Evolutionary conservation across 2,113 vertebrate genomes (phyloP).

Genomic region (Toxostoma redivivum): DNA sequence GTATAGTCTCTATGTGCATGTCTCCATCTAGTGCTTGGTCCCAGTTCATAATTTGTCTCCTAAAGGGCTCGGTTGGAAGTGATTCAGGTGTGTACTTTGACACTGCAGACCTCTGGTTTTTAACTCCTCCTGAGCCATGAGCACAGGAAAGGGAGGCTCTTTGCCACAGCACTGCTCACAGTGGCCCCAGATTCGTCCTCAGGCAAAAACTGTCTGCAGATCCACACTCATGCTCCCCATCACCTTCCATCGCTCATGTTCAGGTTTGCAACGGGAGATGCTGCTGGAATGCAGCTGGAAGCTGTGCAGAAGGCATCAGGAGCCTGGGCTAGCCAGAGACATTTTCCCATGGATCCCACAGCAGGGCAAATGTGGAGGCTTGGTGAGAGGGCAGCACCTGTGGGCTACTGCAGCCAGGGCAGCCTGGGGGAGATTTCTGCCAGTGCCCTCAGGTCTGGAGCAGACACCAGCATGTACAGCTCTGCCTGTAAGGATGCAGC

Average conservation of each 20-base stretch:
- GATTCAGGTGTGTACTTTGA: rapidly evolving
- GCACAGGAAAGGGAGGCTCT: background rate
- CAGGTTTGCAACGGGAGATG: background rate
- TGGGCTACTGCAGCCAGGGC: background rate
- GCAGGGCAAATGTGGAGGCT: rapidly evolving
- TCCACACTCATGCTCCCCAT: background rate
- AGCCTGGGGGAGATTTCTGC: background rate
- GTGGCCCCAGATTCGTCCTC: background rate
- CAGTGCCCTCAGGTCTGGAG: background rate
- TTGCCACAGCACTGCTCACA: rapidly evolving
- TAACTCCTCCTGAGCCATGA: background rate
- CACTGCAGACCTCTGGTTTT: background rate
- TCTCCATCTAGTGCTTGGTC: background rate
- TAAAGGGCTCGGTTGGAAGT: background rate
- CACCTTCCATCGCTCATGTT: background rate
- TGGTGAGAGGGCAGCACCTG: rapidly evolving
- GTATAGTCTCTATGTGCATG: background rate
- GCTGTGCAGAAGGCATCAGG: background rate
- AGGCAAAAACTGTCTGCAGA: background rate
- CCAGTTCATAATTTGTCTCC: background rate
- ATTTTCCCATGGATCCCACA: background rate
- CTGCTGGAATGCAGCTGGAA: background rate
- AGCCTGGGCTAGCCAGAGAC: background rate
- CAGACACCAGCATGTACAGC: background rate
- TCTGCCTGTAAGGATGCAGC: rapidly evolving